Conservation (phyloP, 2,888 invertebrate species). For the Arctia plantaginis region DNA sequence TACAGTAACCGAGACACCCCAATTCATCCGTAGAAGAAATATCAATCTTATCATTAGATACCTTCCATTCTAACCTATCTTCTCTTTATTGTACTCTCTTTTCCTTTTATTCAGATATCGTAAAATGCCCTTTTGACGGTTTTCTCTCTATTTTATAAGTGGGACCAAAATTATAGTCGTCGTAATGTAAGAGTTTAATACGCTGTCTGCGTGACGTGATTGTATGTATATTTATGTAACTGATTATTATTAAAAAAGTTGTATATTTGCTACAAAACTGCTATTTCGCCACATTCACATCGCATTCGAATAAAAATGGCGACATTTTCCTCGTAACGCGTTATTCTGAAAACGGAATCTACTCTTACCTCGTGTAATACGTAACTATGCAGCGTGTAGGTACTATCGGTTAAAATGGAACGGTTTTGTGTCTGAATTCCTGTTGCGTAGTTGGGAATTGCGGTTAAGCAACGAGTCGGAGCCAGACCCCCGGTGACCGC, state of each 20-base stretch:
- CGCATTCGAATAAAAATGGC: background rate
- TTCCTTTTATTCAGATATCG: too few species aligned
- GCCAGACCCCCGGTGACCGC: conserved; percentile 12
- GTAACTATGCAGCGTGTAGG: background rate
- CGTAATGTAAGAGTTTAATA: background rate
- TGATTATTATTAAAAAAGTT: background rate
- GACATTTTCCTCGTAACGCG: background rate
- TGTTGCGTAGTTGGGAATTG: conserved; percentile 13
- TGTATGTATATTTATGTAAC: background rate
- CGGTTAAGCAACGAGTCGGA: conserved; percentile 18
- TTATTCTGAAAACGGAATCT: background rate
- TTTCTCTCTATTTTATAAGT: too few species aligned
- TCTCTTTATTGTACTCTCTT: too few species aligned
- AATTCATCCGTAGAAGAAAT: too few species aligned
- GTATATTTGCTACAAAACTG: background rate
- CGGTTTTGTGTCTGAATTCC: conserved; percentile 11
- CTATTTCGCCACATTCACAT: background rate
- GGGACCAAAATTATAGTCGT: background rate
- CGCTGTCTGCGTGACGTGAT: background rate
- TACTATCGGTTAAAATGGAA: conserved; percentile 10
- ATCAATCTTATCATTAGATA: too few species aligned
- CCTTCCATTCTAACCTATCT: background rate
- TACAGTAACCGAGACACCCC: background rate
- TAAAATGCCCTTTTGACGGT: too few species aligned
- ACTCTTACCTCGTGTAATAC: background rate